Evolutionary conservation across 2,888 invertebrate genomes (phyloP), one percentile per base, ranked within the genome.

Genomic region (Eurytoma adleriae): DNA sequence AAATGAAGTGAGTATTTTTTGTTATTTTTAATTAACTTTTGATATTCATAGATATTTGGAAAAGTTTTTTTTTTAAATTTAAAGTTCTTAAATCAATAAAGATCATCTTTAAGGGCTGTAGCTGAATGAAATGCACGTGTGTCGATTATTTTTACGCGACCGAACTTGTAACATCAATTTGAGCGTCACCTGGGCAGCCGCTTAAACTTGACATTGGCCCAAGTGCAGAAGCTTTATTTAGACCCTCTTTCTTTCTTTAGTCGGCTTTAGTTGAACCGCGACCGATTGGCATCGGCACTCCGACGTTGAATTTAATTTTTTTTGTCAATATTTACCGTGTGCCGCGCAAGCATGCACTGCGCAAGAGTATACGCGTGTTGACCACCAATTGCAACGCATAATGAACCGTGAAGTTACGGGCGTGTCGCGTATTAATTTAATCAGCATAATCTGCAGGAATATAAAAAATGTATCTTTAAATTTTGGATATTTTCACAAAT

Each of bases 1-100:
- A 89, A 99, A 99, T 93, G 99, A 99, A 96, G 99, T 99, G 91
- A 93, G 92, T 86, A 83, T 27, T 54, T 24, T 14, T 54, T n/a
- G 20, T 27, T 68, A 52, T 59, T 74, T 72, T 5, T 54, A 54
- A 52, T 62, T 50, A 0, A 4, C n/a, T 3, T 12, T 16, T 2
- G 16, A 56, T 18, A 54, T 54, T 54, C 54, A 56, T 56, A 56
- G 2, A 56, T 18, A 56, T 18, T 56, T 14, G 56, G 24, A 24
- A 24, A 10, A 40, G 10, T 40, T 7, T 40, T 10, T 40, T 40
- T 10, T 40, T n/a, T n/a, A n/a, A n/a, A n/a, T n/a, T 40, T 7
- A 40, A 40, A 10, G 40, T 10, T 10, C 7, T 40, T 10, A 7
- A 40, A 10, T 40, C 14, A 54, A n/a, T 4, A 54, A 54, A n/a